Base-by-base conservation (phyloP, 2,888 invertebrate genomes). In the Apotomis turbidana region DNA sequence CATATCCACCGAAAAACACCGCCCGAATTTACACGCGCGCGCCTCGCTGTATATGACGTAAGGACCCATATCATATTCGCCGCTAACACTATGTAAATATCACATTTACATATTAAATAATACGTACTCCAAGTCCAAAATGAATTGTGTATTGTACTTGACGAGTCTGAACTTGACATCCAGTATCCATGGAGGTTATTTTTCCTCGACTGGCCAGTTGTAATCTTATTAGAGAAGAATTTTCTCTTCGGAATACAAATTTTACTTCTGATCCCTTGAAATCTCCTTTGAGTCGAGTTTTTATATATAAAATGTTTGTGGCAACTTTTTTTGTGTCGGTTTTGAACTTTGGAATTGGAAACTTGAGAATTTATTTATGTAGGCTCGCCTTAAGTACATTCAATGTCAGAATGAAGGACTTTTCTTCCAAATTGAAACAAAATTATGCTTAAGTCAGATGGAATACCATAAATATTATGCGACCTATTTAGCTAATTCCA, bases 21-120 rank as follows among this genome's bases (percentile, higher is more conserved):
- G 4, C 41, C 41, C 5, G 41, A 41, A 41, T 4, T 41, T 41
- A 41, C 5, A 41, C 6, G 41, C 41, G 5, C 6, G 41, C 41
- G 41, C 5, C 6, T 41, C 41, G 5, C 41, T 4, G 41, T 41
- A 41, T 6, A 41, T 41, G 49, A 9, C 49, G 12, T 12, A 38
- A 36, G 57, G 49, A 51, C 58, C 63, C 63, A 57, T 51, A 57
- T 70, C 52, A 52, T 15, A 70, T 51, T 36, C 5, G n/a, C 49
- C 49, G 58, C 46, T 57, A 59, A 70, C 27, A 59, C 27, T 70
- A 64, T 70, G 64, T 58, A 52, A 70, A 64, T 70, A 52, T 44
- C 49, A 63, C 55, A 55, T 62, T 62, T 55, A 63, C 58, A 64
- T 52, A n/a, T n/a, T n/a, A 70, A 41, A 63, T 36, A 54, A 46